phyloP scores from a whole-genome alignment of 2,113 vertebrate species.

The Hypomesus transpacificus region DNA sequence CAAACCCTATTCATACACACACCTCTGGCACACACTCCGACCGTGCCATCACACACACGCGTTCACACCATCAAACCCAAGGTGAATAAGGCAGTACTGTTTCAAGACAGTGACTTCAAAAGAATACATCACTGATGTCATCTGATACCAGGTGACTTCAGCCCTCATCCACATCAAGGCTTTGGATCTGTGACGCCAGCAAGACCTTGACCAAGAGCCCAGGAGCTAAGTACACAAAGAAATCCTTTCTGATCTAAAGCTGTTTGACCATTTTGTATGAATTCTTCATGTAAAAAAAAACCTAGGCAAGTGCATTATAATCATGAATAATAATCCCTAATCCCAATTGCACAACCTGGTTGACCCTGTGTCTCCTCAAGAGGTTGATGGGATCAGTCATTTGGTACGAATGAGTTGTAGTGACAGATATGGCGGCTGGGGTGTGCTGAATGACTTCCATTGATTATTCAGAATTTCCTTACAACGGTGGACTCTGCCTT shows the following conservation, averaged over 20 bases:
- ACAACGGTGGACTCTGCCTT: no score
- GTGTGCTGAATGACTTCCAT: no score
- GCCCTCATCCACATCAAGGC: neutral
- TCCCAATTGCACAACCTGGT: conserved; percentile 58
- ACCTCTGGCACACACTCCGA: conserved; percentile 16
- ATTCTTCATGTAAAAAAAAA: conserved; percentile 45
- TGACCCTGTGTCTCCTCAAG: conserved; percentile 45
- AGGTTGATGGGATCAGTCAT: conserved; percentile 49
- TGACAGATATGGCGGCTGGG: neutral
- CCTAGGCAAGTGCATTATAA: conserved; percentile 46
- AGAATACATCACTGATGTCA: neutral
- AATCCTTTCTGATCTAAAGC: conserved; percentile 44
- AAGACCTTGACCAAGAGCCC: neutral
- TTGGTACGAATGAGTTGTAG: neutral
- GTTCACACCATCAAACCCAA: neutral
- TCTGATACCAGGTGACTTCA: conserved; percentile 8
- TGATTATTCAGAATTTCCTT: no score
- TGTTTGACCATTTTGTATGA: conserved; percentile 53
- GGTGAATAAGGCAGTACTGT: conserved; percentile 6
- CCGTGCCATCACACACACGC: conserved; percentile 7
- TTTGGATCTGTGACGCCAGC: neutral
- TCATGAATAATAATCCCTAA: conserved; percentile 59
- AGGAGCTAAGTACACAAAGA: neutral
- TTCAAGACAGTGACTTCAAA: conserved; percentile 9
- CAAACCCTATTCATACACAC: neutral